Base-by-base conservation (phyloP, 2,113 vertebrate species). In the Zapus hudsonius region DNA sequence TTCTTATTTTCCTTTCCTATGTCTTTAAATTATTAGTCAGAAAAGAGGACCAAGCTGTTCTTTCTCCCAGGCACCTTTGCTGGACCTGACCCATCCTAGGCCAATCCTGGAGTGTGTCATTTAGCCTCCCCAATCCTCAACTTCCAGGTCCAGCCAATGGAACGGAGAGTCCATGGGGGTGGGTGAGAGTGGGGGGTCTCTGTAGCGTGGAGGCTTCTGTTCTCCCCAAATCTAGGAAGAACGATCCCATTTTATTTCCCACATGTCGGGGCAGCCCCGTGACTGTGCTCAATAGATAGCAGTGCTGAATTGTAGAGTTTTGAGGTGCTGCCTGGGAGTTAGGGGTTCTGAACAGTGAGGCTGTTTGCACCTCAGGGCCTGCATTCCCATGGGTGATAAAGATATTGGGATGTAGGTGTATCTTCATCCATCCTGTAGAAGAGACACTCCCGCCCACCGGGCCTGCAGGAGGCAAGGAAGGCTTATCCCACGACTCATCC, bases 401-500 rank as follows among this genome's bases (percentile, higher is more conserved):
- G n/a, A 17, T 11, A 20, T 42, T 23, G 81, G 7, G 69, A 78
- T 52, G 27, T 42, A 47, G 59, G 55, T 16, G 2, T 25, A 15
- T 66, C 87, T 74, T 67, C n/a, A 69, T 61, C 75, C 29, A 40
- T 44, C 67, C 55, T 4, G 40, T 59, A 76, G 57, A 82, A 82
- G 61, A 81, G 80, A 57, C 40, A 57, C 20, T 42, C 38, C 52
- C 6, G 0, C 9, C 1, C 12, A 80, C 52, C 52, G 52, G 52
- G 52, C 52, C 57, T 12, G 19, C 36, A 13, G 1, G 2, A 31
- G 20, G 90, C 42, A 16, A 11, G 87, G 94, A 90, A 84, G 75
- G 70, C 89, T 84, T 89, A 80, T 25, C 84, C 86, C 0, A 0
- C 90, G 92, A 94, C 86, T 96, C 95, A 93, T 87, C 92, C 63